Evolutionary conservation across 2,113 vertebrate species (phyloP), one percentile per base, ranked within the genome.

Genomic region (Murina feae): DNA sequence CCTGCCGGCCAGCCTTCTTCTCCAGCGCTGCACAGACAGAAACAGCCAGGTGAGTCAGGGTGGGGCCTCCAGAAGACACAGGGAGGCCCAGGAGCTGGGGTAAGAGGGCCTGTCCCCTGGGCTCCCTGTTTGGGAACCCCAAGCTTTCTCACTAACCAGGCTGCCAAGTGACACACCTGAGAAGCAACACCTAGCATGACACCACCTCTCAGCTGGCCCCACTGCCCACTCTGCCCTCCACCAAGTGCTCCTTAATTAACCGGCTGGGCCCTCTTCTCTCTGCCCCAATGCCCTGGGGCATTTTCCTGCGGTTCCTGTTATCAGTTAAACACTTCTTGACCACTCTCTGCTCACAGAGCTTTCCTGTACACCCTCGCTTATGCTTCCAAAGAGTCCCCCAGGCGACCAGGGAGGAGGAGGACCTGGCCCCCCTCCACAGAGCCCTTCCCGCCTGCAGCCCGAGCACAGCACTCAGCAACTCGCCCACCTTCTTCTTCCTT

Each of bases 1-100:
- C 98, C 96, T 99, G 99, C 82, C 98, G 98, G 69, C 97, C 93
- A 4, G 98, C 97, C 98, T 99, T 99, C 98, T 99, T 99, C 98
- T 99, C 99, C 97, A 98, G 97, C 1, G 97, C 99, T 99, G 98
- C 90, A 89, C 1, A 14, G 96, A 94, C 66, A 94, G 60, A 92
- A 8, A 60, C 12, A 7, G 2, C 4, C 30, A 35, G 12, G 66
- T 84, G 49, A 75, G 60, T 14, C 39, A 20, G 4, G 69, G 23
- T 6, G 13, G 28, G 35, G 47, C 21, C 2, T 5, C n/a, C 18
- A 35, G 58, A 30, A 75, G 30, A 42, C 1, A 47, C 9, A 18
- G 63, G 2, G 14, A 55, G 42, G 21, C 1, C 30, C 37, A n/a
- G 63, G 23, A 18, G 0, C 1, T 1, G 1, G 79, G 55, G 32